A percentile compares a stretch with the other conserved stretches of the same genome.
phyloP scores from a whole-genome alignment of 2,888 invertebrate species.

The Caenorhabditis afra region DNA sequence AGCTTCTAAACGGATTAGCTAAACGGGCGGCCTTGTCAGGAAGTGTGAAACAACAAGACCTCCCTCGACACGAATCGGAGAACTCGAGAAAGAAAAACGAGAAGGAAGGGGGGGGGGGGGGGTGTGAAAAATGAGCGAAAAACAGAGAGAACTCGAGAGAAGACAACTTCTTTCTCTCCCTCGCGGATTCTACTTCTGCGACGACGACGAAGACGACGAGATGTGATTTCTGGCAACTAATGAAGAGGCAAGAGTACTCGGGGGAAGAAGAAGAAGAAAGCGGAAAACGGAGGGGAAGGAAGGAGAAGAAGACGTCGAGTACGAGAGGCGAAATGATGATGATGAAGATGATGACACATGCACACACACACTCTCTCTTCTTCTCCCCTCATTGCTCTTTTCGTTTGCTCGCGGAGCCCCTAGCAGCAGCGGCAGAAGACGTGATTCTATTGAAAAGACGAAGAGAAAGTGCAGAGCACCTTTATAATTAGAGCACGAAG shows the following conservation, averaged over 20 bases:
- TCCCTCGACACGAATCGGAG: too few relatives aligned
- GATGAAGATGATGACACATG: slow-evolving; percentile 7
- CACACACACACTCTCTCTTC: neutral
- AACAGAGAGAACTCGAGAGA: neutral
- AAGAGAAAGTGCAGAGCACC: slow-evolving; percentile 6
- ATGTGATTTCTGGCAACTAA: slow-evolving; percentile 35
- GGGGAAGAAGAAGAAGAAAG: slow-evolving; percentile 3
- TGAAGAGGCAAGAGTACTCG: slow-evolving; percentile 12
- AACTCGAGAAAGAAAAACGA: too few relatives aligned
- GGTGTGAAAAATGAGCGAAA: neutral
- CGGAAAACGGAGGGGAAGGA: neutral
- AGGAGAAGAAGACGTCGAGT: neutral
- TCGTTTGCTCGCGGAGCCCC: neutral
- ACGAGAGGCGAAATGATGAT: slow-evolving; percentile 1
- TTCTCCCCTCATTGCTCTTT: neutral
- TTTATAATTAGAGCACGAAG: neutral
- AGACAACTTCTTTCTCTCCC: slow-evolving; percentile 5
- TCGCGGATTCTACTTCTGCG: neutral
- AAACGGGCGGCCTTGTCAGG: too few relatives aligned
- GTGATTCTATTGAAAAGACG: slow-evolving; percentile 13
- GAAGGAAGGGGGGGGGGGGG: too few relatives aligned
- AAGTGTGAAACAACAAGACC: too few relatives aligned
- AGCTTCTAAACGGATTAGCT: too few relatives aligned
- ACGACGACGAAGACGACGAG: slow-evolving; percentile 7
- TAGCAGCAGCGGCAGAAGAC: slow-evolving; percentile 1